Evolutionary conservation across 2,888 invertebrate genomes (phyloP).

Genomic region (Cerastis rubricosa): DNA sequence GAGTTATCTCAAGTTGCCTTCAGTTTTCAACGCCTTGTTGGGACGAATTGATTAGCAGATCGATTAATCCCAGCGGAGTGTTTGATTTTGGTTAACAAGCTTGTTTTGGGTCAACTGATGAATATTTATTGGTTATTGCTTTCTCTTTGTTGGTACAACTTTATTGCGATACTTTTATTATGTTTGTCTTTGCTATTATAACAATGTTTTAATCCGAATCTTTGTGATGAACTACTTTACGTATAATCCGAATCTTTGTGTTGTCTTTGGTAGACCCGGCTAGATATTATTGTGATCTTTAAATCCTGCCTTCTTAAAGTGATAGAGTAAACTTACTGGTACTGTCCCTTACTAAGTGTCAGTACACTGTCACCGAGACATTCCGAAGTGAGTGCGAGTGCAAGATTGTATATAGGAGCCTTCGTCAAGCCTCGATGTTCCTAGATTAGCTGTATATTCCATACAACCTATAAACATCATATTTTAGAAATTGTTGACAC

Average conservation of each 20-base stretch:
- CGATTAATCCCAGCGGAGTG: slow-evolving; percentile 60
- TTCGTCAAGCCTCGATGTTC: neutral
- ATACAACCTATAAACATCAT: neutral
- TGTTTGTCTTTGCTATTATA: neutral
- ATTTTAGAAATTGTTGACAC: neutral
- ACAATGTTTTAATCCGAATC: neutral
- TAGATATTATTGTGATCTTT: neutral
- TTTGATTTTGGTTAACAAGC: slow-evolving; percentile 57
- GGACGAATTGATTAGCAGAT: slow-evolving; percentile 66
- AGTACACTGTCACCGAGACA: neutral
- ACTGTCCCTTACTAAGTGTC: too few species aligned
- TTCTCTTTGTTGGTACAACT: slow-evolving; percentile 21
- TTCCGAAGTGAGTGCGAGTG: neutral
- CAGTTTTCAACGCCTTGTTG: slow-evolving; percentile 65
- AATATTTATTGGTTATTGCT: slow-evolving; percentile 53
- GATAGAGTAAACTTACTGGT: neutral
- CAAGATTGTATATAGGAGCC: neutral
- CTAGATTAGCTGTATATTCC: neutral
- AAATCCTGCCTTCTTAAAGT: neutral
- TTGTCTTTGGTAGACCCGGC: too few species aligned
- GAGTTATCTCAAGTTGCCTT: slow-evolving; percentile 67
- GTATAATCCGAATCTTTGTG: too few species aligned
- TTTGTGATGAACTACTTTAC: neutral
- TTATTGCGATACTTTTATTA: slow-evolving; percentile 8
- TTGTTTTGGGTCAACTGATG: slow-evolving; percentile 54